These are phyloP conservation scores for Toxotes chatareus DNA, from an alignment of 2,113 vertebrate species.

Conservation along the genomic window DNA sequence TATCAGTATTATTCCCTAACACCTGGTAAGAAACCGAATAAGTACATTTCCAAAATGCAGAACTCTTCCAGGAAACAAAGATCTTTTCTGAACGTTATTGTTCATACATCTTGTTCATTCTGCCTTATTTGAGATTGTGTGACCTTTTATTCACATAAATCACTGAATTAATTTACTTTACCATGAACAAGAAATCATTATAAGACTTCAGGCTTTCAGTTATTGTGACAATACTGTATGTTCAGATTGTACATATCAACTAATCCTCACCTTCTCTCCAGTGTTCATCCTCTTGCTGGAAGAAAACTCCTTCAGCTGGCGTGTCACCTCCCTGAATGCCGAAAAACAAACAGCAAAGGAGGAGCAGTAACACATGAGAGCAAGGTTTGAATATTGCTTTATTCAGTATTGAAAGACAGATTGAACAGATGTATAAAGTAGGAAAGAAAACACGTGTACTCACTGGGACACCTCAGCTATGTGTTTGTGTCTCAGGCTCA, in stretches of 20 bases:
- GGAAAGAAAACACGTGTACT: constrained; percentile 75
- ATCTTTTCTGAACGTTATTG: no score
- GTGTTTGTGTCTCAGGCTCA: constrained; percentile 97
- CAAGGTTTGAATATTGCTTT: no score
- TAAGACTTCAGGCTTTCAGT: not conserved
- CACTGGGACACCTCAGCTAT: constrained; percentile 99
- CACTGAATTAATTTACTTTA: not conserved
- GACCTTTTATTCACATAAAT: no score
- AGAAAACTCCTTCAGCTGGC: constrained; percentile 98
- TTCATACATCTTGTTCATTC: no score
- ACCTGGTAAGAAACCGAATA: no score
- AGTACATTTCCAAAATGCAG: no score
- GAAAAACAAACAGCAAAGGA: not conserved
- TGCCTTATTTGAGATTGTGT: no score
- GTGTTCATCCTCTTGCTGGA: constrained; percentile 99
- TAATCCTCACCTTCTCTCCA: constrained; percentile 92
- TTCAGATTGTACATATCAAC: not conserved
- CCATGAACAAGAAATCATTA: not conserved
- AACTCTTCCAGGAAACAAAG: no score
- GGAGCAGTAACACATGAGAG: not conserved
- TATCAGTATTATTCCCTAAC: no score
- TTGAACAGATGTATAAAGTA: not conserved
- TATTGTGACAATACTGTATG: not conserved
- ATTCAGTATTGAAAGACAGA: not conserved
- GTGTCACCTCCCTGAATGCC: constrained; percentile 92